Conservation (phyloP, 1,140 invertebrate genomes). For the Acromyrmex echinatior region DNA sequence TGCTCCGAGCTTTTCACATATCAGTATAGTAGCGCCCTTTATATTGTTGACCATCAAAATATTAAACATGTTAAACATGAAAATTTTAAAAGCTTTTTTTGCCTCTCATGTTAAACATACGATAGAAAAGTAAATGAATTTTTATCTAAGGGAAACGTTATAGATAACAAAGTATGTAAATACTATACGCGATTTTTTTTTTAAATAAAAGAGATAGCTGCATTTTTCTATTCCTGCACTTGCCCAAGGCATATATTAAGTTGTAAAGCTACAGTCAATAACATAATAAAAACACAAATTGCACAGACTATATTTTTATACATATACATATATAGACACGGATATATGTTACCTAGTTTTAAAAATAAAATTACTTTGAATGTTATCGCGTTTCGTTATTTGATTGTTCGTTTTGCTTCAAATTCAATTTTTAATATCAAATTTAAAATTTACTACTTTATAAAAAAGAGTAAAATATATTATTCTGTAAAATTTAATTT, state of each 20-base stretch:
- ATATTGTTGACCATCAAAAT: slow-evolving; percentile 36
- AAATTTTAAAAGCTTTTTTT: slow-evolving; percentile 1
- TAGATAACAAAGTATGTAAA: slow-evolving; percentile 30
- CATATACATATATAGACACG: background rate
- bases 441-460: slow-evolving; percentile 21
- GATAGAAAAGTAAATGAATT: slow-evolving; percentile 15
- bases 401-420: background rate
- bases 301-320: background rate
- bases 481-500: background rate
- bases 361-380: slow-evolving; percentile 17
- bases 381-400: background rate
- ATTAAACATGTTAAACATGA: slow-evolving; percentile 30
- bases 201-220: background rate
- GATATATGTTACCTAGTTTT: background rate
- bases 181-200: slow-evolving; percentile 24
- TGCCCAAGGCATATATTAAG: slow-evolving; percentile 41
- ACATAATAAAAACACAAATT: slow-evolving; percentile 24
- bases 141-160: slow-evolving; percentile 1
- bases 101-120: background rate
- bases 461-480: slow-evolving; percentile 5
- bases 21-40: background rate
- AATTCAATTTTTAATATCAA: slow-evolving; percentile 43
- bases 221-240: background rate
- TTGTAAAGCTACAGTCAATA: slow-evolving; percentile 16
- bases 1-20: background rate